Evolutionary conservation across 23 tunicate species (phyloP), one percentile per base, ranked within the genome.

Genomic region (Trididemnum nubilum): DNA sequence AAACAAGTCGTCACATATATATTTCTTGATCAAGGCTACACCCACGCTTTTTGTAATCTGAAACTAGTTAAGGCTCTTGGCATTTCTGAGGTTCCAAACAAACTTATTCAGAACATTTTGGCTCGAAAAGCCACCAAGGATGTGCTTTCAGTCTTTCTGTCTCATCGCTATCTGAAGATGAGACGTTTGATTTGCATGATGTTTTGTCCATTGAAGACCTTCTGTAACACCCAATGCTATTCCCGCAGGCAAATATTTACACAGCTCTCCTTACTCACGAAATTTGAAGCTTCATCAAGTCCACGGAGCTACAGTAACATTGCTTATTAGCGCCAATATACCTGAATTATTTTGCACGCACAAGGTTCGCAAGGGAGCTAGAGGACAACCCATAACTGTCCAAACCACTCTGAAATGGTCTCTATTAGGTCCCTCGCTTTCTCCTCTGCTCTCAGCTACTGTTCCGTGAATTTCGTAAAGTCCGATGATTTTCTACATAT

Each of bases 261-360:
- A 44, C 9, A 9, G 9, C 15, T 44, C 2, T 24, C 34, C 81
- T 22, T 64, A 49, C 28, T 44, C 50, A 5, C 1, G 50, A 22
- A 27, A 51, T 28, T 9, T 76, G 32, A n/a, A 34, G 23, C 30
- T 34, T 21, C 78, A 29, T n/a, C 78, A 72, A 31, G 21, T 72
- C 40, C 28, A 72, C 35, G n/a, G 21, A 9, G 78, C 40, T 24
- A n/a, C 78, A 22, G 60, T 72, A 26, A 72, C 63, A 28, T 34
- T 72, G n/a, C 60, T 72, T 30, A 72, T 72, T 1, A 52, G 78
- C 26, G 54, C 54, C 15, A 15, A 44, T 44, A 44, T 15, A 9
- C 54, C 54, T 9, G 54, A 44, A 44, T 7, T 44, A 15, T 44
- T 44, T 44, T 44, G 12, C 15, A 15, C 15, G 15, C 9, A 15